Percentiles rank a stretch among this genome's conserved stretches.
Conservation (phyloP, 2,113 vertebrate genomes). For the Rhinolophus sinicus region DNA sequence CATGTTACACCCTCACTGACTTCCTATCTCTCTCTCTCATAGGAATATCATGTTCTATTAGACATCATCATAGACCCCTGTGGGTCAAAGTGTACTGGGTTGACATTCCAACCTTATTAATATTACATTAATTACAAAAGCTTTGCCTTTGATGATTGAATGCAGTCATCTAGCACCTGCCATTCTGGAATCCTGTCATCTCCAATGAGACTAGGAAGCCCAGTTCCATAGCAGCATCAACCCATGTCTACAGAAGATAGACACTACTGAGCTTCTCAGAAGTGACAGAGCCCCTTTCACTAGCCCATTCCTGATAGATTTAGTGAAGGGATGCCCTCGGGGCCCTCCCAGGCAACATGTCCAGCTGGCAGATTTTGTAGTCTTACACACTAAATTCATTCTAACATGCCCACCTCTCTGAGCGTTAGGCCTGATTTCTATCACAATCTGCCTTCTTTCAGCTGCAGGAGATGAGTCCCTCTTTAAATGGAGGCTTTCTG, state of each 20-base stretch:
- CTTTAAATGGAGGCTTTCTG: background rate
- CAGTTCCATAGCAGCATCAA: background rate
- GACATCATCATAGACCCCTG: background rate
- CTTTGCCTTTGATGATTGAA: background rate
- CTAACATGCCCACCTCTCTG: background rate
- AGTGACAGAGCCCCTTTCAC: background rate
- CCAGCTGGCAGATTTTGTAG: background rate
- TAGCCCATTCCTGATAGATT: background rate
- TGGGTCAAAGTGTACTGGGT: background rate
- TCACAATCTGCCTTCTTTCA: background rate
- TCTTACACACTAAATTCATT: background rate
- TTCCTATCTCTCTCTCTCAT: background rate
- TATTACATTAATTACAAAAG: background rate
- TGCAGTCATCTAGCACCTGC: background rate
- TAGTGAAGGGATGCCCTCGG: background rate
- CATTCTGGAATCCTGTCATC: background rate
- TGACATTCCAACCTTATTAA: background rate
- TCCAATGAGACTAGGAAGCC: background rate
- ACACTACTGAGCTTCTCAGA: background rate
- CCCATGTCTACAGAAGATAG: background rate
- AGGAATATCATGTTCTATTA: background rate
- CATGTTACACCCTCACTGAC: background rate
- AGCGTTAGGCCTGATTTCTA: background rate
- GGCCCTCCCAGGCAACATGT: background rate
- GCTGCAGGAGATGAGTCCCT: background rate